Base-by-base conservation (phyloP, 1,140 invertebrate genomes). In the Drosophila mayri region DNA sequence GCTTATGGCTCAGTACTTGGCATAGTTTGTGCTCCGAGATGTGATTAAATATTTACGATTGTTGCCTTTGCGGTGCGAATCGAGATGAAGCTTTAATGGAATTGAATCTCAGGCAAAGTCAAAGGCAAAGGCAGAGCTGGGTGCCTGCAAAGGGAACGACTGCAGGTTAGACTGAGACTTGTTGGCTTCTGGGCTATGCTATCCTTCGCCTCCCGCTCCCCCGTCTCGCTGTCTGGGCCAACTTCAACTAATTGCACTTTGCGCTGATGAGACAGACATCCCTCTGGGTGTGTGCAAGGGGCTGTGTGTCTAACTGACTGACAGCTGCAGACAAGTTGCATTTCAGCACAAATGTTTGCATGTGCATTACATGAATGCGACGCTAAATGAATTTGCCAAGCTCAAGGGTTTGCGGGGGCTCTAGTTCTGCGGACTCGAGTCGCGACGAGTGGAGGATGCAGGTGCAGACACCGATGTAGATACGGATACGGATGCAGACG, bases 211-310 rank as follows among this genome's bases (percentile, higher is more conserved):
- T 11, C 35, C 32, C 32, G 11, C 32, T 18, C 28, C 28, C 16
- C n/a, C 30, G 7, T 55, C 52, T 11, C 35, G 47, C 62, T 52
- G 83, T 88, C 82, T 86, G 84, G 75, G 74, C 84, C 85, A 87
- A 88, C 84, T 87, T 90, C 77, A 88, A 88, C 85, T 88, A 88
- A 88, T 88, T 88, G 85, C 85, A 88, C 85, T 90, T 90, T 88
- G 85, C 74, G 85, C 85, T 88, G 85, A 90, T 88, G 85, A 88
- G 85, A 62, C 85, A 90, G 85, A 88, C 85, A 80, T 72, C 61
- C 72, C 65, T 72, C 62, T 82, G 62, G 62, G 38, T 43, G 32
- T 62, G 35, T 62, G 52, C 50, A 67, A 37, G 43, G 20, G 40
- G 68, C 52, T 75, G 44, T 70, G 64, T 79, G 65, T 71, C 67